Evolutionary conservation across 2,113 vertebrate genomes (phyloP), one percentile per base, ranked within the genome.

Genomic region (Plotosus lineatus): DNA sequence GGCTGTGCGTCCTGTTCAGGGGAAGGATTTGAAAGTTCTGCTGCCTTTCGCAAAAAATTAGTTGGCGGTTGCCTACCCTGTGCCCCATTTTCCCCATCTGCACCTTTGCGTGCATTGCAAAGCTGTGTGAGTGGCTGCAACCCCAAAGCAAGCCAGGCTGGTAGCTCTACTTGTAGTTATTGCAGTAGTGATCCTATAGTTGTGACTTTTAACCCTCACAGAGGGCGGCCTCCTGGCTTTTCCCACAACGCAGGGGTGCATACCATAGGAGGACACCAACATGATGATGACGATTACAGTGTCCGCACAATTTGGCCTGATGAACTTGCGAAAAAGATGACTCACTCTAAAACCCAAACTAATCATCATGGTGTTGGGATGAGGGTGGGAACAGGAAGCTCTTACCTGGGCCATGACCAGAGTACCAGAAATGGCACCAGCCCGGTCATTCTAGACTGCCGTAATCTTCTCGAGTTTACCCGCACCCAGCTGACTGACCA

Each of bases 151-250:
- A 91, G 92, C 56, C 93, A 93, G 84, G 90, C 94, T 0, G 92
- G 92, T 65, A 94, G 94, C 80, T 95, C 95, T 58, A 93, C 92
- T 79, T 95, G 94, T 87, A 95, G 94, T 86, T 95, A 94, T 88
- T 95, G 94, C 86, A 95, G 94, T 90, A 95, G 95, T 44, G 95
- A 95, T 86, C 95, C 95, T 63, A 95, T 95, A 46, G 94, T 95
- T 50, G 94, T 95, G 68, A 94, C 93, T 48, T 95, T 90, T 80
- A 94, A 95, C 84, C 93, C 95, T 58, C 92, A 87, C 68, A 84
- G 90, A 65, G 87, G 89, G 17, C 91, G 93, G 72, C 89, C 90
- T 8, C 91, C 91, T 1, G 89, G 87, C 79, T 87, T 80, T 60
- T 71, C 76, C 87, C 87, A 86, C 83, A 86, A 87, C 81, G 28